Evolutionary conservation across 1,140 invertebrate genomes (phyloP).

Genomic region (Aphelenchoides besseyi): DNA sequence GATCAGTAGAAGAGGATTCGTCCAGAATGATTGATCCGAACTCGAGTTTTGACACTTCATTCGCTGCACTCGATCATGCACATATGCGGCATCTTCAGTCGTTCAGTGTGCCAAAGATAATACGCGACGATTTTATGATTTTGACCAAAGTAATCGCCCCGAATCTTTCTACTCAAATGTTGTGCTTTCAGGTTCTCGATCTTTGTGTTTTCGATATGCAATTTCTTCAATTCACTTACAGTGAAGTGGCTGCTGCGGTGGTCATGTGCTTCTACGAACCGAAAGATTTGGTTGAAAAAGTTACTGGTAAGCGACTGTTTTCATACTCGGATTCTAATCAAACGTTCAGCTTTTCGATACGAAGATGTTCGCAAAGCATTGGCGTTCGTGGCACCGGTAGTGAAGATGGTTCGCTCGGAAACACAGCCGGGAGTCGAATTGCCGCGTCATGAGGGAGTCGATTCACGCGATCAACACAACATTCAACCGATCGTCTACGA

Average conservation of each 20-base stretch:
- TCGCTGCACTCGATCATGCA: neutral
- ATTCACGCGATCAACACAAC: slow-evolving; percentile 36
- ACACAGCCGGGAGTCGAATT: slow-evolving; percentile 41
- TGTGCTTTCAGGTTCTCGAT: slow-evolving; percentile 36
- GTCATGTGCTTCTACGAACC: slow-evolving; percentile 49
- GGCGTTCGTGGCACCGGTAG: slow-evolving; percentile 38
- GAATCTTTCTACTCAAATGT: slow-evolving; percentile 15
- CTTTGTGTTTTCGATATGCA: slow-evolving; percentile 36
- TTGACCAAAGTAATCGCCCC: slow-evolving; percentile 16
- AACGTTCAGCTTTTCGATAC: slow-evolving; percentile 37
- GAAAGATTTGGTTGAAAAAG: slow-evolving; percentile 30
- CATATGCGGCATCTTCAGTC: slow-evolving; percentile 22
- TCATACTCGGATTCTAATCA: slow-evolving; percentile 9
- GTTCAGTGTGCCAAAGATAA: slow-evolving; percentile 40
- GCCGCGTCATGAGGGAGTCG: slow-evolving; percentile 27
- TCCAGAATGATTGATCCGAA: neutral
- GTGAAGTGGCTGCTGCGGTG: slow-evolving; percentile 50
- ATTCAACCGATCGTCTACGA: slow-evolving; percentile 27
- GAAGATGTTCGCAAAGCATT: slow-evolving; percentile 29
- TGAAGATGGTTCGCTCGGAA: slow-evolving; percentile 25
- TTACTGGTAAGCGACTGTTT: slow-evolving; percentile 36
- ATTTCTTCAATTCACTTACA: slow-evolving; percentile 39
- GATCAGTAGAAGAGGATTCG: too few relatives aligned
- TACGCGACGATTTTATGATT: slow-evolving; percentile 29
- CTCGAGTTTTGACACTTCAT: neutral